These are phyloP conservation scores for Apostichopus japonicus DNA, from an alignment of 35 echinoderm and acorn worm genomes.

Conservation along the genomic window DNA sequence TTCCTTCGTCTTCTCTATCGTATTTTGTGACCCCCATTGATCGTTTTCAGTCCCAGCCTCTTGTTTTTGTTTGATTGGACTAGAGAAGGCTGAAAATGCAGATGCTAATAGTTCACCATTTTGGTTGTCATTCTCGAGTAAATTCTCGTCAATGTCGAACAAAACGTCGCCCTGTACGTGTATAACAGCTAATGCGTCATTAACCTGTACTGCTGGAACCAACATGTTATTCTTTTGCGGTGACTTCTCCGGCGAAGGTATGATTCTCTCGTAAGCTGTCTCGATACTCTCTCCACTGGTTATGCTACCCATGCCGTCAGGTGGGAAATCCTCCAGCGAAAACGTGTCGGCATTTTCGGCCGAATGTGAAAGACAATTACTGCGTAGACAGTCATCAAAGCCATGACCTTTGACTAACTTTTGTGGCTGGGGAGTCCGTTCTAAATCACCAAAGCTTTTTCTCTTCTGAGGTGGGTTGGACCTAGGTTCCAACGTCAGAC, in stretches of 20 bases:
- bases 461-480: constrained; percentile 74
- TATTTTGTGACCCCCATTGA: not conserved
- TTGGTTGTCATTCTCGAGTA: constrained; percentile 32
- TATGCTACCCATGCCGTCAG: constrained; percentile 66
- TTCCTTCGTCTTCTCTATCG: not conserved
- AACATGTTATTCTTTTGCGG: constrained; percentile 30
- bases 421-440: constrained; percentile 65
- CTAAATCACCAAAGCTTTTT: constrained; percentile 61
- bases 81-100: constrained; percentile 7
- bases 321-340: constrained; percentile 49
- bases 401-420: constrained; percentile 72
- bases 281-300: constrained; percentile 84
- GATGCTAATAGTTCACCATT: not conserved
- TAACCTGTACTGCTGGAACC: not conserved
- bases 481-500: constrained; percentile 83
- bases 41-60: not conserved
- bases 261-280: constrained; percentile 76
- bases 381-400: not conserved
- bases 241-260: constrained; percentile 53
- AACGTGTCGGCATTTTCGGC: constrained; percentile 47
- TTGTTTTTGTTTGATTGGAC: not conserved
- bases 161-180: constrained; percentile 28
- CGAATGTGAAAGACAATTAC: constrained; percentile 32
- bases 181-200: not conserved
- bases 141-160: constrained; percentile 31